Conservation (phyloP, 2,113 vertebrate genomes). For the Trichechus manatus region DNA sequence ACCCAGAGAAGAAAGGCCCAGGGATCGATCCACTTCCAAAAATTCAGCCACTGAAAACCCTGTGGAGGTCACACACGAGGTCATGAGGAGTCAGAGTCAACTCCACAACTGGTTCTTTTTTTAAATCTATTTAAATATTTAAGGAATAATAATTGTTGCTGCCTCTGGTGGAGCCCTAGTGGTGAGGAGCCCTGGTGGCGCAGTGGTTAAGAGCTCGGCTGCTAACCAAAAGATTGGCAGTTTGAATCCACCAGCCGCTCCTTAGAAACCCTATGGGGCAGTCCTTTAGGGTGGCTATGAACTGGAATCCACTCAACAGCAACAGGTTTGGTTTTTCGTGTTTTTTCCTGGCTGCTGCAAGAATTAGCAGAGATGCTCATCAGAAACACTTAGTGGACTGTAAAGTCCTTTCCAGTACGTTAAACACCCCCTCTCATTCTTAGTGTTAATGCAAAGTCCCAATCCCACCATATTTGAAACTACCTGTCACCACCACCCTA, state of each 20-base stretch:
- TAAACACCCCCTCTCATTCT: neutral
- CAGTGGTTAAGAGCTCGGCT: no score
- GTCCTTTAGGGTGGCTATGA: no score
- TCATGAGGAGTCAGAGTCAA: neutral
- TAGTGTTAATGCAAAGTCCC: neutral
- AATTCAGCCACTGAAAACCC: no score
- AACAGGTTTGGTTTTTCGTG: no score
- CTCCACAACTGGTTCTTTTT: neutral
- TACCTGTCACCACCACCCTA: neutral
- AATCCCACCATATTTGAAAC: neutral
- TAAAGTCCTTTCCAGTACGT: neutral
- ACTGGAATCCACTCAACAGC: no score
- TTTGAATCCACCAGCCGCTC: no score
- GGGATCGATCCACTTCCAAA: no score
- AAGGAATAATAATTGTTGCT: neutral
- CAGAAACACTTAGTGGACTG: neutral
- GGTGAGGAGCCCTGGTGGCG: no score
- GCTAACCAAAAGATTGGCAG: no score
- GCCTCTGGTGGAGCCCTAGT: no score
- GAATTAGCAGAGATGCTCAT: neutral
- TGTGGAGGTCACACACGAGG: no score
- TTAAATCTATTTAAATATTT: neutral
- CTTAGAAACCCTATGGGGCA: no score
- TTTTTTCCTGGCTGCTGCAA: neutral
- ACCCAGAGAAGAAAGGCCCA: neutral